A percentile compares a stretch with the other conserved stretches of the same genome.
These are phyloP conservation scores for Polypterus senegalus DNA, from an alignment of 2,113 vertebrate genomes.

Conservation along the genomic window DNA sequence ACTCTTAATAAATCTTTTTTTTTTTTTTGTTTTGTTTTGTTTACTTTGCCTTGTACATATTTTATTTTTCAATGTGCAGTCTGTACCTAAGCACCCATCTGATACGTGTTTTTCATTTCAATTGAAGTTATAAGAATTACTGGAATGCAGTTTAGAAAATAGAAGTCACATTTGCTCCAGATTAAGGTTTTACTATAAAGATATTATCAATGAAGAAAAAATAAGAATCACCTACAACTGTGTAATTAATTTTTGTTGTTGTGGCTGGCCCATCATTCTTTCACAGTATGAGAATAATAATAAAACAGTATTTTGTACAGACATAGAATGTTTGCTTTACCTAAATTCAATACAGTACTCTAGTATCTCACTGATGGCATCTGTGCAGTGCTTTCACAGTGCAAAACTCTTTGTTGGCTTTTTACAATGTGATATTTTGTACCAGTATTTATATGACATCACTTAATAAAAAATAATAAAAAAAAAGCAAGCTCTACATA, in stretches of 20 bases:
- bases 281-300: slow-evolving; percentile 32
- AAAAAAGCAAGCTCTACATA: slow-evolving; percentile 28
- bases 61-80: too few species aligned
- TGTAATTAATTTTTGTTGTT: slow-evolving; percentile 38
- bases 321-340: too few species aligned
- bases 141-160: background rate
- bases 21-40: too few species aligned
- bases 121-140: too few species aligned
- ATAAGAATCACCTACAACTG: slow-evolving; percentile 33
- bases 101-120: too few species aligned
- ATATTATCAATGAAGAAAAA: slow-evolving; percentile 21
- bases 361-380: slow-evolving; percentile 37
- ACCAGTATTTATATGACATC: slow-evolving; percentile 91
- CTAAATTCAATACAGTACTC: too few species aligned
- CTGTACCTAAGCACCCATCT: too few species aligned
- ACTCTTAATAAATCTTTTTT: too few species aligned
- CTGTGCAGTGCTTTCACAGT: slow-evolving; percentile 58
- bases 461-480: slow-evolving; percentile 69
- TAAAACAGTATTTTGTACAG: too few species aligned
- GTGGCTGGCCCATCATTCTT: slow-evolving; percentile 30
- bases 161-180: slow-evolving; percentile 25
- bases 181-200: slow-evolving; percentile 20
- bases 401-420: slow-evolving; percentile 66
- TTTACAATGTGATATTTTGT: slow-evolving; percentile 94
- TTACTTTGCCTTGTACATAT: too few species aligned